Evolutionary conservation across 2,888 invertebrate genomes (phyloP), one percentile per base, ranked within the genome.

Genomic region (Tenodera sinensis): DNA sequence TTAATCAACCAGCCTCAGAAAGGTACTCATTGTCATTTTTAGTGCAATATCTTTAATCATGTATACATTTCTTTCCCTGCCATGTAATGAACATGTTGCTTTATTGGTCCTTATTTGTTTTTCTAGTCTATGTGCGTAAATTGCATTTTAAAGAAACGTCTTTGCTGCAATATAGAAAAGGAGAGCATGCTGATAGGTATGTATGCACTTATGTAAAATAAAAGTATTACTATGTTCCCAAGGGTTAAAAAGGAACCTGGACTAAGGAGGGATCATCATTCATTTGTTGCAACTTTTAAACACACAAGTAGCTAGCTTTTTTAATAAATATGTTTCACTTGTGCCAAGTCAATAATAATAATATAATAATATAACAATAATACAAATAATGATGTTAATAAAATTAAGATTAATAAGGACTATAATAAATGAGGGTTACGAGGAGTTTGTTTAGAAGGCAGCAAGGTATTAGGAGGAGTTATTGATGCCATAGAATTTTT

Each of bases 301-400:
- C 86, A 85, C 85, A 88, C 88, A 88, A 88, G 54, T 88, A 83
- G 83, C 88, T 88, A 88, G 88, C 88, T 83, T 83, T 83, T 88
- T 88, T 34, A 88, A 88, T 88, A 88, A 88, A 83, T 88, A 88
- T 34, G 83, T 83, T 88, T 83, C 88, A 88, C 88, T 88, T 88
- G 83, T 88, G 83, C 88, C 88, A 83, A 88, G 83, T 88, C 88
- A 88, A 86, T 86, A 86, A 86, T 86, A 86, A 71, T 86, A n/a
- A n/a, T n/a, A n/a, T 85, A 85, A 85, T 85, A 54, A 54, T 71
- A 86, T 86, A 86, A 86, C 86, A 81, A 54, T 84, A 85, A 85
- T 85, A 85, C 34, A 42, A 84, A 85, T 54, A 54, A 54, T 54
- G 8, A 54, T 85, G 54, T 71, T 71, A 54, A 71, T 71, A 71